A percentile compares a stretch with the other conserved stretches of the same genome.
Conservation (phyloP, 92 coral and sea anemone genomes). For the Epizoanthus ramosus region DNA sequence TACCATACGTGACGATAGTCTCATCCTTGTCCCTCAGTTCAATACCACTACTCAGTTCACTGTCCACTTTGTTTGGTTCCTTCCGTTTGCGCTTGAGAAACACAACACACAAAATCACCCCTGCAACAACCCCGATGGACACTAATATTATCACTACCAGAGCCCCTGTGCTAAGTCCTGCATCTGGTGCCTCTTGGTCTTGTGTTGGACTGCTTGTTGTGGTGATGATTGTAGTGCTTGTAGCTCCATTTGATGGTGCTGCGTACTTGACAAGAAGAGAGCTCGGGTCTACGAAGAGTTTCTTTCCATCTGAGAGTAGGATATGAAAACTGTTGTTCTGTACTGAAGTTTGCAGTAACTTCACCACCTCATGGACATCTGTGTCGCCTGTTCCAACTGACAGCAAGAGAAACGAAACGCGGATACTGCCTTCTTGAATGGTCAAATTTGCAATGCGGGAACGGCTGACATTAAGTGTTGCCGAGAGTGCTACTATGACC, state of each 20-base stretch:
- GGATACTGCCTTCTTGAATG: slow-evolving; percentile 71
- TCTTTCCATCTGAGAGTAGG: slow-evolving; percentile 54
- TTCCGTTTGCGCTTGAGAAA: background rate
- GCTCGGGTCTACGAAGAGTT: slow-evolving; percentile 42
- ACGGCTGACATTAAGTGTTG: slow-evolving; percentile 44
- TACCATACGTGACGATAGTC: background rate
- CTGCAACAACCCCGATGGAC: slow-evolving; percentile 25
- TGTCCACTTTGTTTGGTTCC: background rate
- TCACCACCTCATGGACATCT: slow-evolving; percentile 42
- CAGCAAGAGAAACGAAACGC: slow-evolving; percentile 69
- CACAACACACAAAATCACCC: background rate
- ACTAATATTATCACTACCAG: slow-evolving; percentile 43
- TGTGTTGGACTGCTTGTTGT: slow-evolving; percentile 11
- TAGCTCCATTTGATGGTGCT: background rate
- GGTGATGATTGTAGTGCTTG: background rate
- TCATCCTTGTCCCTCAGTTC: slow-evolving; percentile 4
- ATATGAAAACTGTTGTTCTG: slow-evolving; percentile 50
- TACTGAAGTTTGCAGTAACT: slow-evolving; percentile 49
- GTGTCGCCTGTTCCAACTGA: slow-evolving; percentile 56
- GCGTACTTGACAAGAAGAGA: slow-evolving; percentile 43
- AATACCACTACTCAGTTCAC: background rate
- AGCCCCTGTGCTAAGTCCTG: slow-evolving; percentile 35
- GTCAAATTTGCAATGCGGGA: slow-evolving; percentile 58
- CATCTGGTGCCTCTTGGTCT: slow-evolving; percentile 13
- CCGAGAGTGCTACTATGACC: slow-evolving; percentile 37